phyloP scores from a whole-genome alignment of 2,888 invertebrate species.

The Clanis bilineata region DNA sequence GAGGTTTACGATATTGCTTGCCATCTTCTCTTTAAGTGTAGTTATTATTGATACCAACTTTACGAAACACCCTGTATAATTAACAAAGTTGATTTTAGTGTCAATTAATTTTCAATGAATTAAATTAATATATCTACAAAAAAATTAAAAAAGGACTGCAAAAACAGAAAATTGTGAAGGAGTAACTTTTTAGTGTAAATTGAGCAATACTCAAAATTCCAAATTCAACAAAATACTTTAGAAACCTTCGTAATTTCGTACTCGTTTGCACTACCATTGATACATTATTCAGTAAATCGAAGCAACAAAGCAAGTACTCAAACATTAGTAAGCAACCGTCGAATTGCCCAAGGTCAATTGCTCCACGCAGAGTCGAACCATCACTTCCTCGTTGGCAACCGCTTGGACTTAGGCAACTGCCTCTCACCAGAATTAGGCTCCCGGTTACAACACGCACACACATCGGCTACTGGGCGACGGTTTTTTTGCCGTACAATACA shows the following conservation, averaged over 20 bases:
- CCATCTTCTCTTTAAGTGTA: too few species aligned
- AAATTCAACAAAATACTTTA: neutral
- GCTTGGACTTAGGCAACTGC: slow-evolving; percentile 61
- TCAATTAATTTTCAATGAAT: too few species aligned
- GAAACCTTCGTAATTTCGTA: neutral
- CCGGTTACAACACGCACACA: slow-evolving; percentile 51
- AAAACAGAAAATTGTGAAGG: neutral
- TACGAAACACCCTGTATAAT: too few species aligned
- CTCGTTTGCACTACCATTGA: neutral
- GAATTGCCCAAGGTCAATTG: slow-evolving; percentile 66
- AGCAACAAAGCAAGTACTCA: slow-evolving; percentile 36
- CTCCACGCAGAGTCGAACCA: slow-evolving; percentile 57
- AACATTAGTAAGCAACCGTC: slow-evolving; percentile 55
- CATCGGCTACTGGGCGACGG: neutral
- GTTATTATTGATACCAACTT: too few species aligned
- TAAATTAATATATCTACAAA: neutral
- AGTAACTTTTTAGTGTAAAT: neutral
- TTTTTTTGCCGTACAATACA: neutral
- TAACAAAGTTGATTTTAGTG: too few species aligned
- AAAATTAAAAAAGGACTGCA: too few species aligned
- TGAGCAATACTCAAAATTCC: neutral
- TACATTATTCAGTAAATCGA: slow-evolving; percentile 20
- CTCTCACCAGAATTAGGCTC: slow-evolving; percentile 75
- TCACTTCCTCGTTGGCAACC: slow-evolving; percentile 75
- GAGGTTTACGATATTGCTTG: too few species aligned